Percentiles rank a stretch among this genome's conserved stretches.
Conservation (phyloP, 2,797 vertebrate species). For the Pteronotus mesoamericanus region DNA sequence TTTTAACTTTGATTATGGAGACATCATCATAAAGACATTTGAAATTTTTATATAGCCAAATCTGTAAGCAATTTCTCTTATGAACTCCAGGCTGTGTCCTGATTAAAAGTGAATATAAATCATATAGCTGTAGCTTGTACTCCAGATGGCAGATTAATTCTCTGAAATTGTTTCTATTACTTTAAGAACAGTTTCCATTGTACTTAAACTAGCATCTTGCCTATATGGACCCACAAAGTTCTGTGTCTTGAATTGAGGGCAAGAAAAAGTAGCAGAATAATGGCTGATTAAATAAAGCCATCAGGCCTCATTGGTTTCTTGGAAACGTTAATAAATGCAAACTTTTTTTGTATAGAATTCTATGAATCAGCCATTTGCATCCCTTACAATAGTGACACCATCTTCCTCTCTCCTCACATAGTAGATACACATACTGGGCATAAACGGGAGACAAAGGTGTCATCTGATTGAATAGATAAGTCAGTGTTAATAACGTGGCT, state of each 20-base stretch:
- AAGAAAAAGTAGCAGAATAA: neutral
- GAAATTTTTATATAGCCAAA: conserved; percentile 29
- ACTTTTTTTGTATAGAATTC: neutral
- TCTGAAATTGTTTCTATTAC: conserved; percentile 31
- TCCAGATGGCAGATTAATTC: conserved; percentile 1
- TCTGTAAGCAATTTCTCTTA: conserved; percentile 42
- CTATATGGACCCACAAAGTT: neutral
- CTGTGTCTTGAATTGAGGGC: neutral
- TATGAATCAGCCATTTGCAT: neutral
- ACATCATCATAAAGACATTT: neutral
- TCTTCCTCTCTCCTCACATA: neutral
- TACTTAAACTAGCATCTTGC: neutral
- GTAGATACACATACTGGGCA: neutral
- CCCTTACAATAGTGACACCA: neutral
- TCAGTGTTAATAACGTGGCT: neutral
- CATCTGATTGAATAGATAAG: neutral
- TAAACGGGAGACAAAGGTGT: neutral
- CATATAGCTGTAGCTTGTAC: neutral
- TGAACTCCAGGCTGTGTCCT: neutral
- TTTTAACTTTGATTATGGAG: conserved; percentile 3
- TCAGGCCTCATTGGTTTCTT: neutral
- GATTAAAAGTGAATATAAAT: conserved; percentile 51
- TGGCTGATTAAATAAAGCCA: neutral
- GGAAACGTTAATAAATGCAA: neutral
- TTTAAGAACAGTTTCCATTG: neutral